Conservation (phyloP, 1,140 invertebrate species). For the Drosophila teissieri region DNA sequence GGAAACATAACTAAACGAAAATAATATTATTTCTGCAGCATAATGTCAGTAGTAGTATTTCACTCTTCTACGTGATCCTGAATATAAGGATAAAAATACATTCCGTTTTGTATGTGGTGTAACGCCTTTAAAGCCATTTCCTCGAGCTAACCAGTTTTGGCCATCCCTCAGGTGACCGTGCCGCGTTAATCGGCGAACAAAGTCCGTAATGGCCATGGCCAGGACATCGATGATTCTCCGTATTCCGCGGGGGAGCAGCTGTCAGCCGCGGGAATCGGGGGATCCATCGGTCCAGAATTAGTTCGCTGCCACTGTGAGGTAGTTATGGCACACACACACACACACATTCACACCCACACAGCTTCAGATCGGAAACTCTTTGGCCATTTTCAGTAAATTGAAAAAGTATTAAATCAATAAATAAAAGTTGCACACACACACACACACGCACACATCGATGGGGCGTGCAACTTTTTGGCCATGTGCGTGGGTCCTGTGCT, state of each 20-base stretch:
- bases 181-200: slow-evolving; percentile 15
- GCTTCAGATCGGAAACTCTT: slow-evolving; percentile 53
- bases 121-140: background rate
- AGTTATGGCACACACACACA: slow-evolving; percentile 58
- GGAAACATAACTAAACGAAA: too few relatives aligned
- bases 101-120: background rate
- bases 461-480: slow-evolving; percentile 62
- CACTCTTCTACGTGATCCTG: too few relatives aligned
- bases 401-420: slow-evolving; percentile 83
- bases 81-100: background rate
- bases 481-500: slow-evolving; percentile 36
- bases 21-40: too few relatives aligned
- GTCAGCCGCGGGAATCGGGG: slow-evolving; percentile 3
- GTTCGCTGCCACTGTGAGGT: slow-evolving; percentile 39
- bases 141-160: background rate
- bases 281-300: slow-evolving; percentile 30
- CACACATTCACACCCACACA: slow-evolving; percentile 17
- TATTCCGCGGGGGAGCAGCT: slow-evolving; percentile 28
- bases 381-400: slow-evolving; percentile 81
- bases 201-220: slow-evolving; percentile 14
- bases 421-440: slow-evolving; percentile 73
- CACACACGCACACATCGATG: slow-evolving; percentile 7
- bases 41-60: too few relatives aligned
- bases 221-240: slow-evolving; percentile 29
- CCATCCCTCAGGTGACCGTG: slow-evolving; percentile 6